A percentile compares a stretch with the other conserved stretches of the same genome.
Conservation (phyloP, 2,113 vertebrate species). For the Petromus typicus region DNA sequence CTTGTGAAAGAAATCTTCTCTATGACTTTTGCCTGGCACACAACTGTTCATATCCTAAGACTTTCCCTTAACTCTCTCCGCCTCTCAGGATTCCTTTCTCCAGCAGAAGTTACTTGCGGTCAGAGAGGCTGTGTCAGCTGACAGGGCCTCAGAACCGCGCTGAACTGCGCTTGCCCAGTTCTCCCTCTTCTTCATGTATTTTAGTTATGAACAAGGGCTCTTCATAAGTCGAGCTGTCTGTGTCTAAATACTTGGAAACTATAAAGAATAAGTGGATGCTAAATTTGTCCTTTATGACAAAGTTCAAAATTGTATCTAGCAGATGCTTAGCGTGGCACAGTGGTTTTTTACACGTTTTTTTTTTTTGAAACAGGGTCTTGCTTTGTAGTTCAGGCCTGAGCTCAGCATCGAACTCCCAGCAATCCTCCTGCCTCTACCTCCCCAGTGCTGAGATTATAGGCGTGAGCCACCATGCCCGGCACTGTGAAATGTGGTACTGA, state of each 20-base stretch:
- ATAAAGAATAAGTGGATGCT: not conserved
- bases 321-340: not conserved
- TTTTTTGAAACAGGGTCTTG: too few relatives aligned
- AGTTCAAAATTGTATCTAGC: slow-evolving; percentile 4
- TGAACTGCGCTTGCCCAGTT: not conserved
- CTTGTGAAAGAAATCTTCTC: slow-evolving; percentile 62
- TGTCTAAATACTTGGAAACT: slow-evolving; percentile 18
- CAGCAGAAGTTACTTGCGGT: not conserved
- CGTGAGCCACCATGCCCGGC: too few relatives aligned
- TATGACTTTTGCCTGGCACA: slow-evolving; percentile 28
- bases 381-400: too few relatives aligned
- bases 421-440: too few relatives aligned
- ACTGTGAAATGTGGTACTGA: too few relatives aligned
- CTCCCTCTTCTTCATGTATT: not conserved
- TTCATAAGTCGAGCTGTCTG: not conserved
- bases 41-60: slow-evolving; percentile 47
- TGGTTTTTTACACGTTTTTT: too few relatives aligned
- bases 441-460: too few relatives aligned
- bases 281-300: not conserved
- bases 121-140: not conserved
- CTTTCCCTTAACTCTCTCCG: not conserved
- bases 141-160: rapidly evolving
- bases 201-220: not conserved
- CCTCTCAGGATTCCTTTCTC: not conserved
- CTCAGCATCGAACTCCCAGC: too few relatives aligned